Percentiles rank a stretch among this genome's conserved stretches.
phyloP scores from a whole-genome alignment of 2,797 vertebrate species.

The Platyrinchus mystaceus region DNA sequence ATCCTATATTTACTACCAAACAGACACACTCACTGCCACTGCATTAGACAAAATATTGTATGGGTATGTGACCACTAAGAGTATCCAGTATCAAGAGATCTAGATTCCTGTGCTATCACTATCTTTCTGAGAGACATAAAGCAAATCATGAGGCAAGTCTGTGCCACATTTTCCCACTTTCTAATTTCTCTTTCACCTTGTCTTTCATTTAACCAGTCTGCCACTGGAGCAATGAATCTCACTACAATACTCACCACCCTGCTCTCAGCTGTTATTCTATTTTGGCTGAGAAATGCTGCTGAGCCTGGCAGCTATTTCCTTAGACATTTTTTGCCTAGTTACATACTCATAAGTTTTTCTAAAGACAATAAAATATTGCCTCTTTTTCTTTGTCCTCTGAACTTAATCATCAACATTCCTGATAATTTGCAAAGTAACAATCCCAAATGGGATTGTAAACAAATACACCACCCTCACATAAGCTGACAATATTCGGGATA shows the following conservation, averaged over 20 bases:
- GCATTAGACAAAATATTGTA: neutral
- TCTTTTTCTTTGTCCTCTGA: neutral
- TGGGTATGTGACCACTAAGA: neutral
- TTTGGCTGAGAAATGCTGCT: neutral
- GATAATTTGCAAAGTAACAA: neutral
- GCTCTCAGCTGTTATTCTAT: neutral
- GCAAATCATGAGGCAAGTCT: neutral
- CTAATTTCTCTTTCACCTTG: neutral
- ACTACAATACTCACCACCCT: neutral
- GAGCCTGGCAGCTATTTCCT: neutral
- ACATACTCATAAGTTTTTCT: neutral
- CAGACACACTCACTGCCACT: accelerated
- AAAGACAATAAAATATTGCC: neutral
- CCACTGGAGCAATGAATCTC: neutral
- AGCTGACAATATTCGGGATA: neutral
- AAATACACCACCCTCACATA: neutral
- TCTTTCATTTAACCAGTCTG: neutral
- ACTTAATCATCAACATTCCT: neutral
- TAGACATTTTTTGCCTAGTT: neutral
- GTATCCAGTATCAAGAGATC: neutral
- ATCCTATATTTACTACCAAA: neutral
- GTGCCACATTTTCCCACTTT: neutral
- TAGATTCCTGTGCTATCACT: neutral
- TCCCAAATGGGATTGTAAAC: neutral
- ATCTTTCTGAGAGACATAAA: neutral